Evolutionary conservation across 1,140 invertebrate genomes (phyloP), one percentile per base, ranked within the genome.

Genomic region (Habropoda laboriosa): DNA sequence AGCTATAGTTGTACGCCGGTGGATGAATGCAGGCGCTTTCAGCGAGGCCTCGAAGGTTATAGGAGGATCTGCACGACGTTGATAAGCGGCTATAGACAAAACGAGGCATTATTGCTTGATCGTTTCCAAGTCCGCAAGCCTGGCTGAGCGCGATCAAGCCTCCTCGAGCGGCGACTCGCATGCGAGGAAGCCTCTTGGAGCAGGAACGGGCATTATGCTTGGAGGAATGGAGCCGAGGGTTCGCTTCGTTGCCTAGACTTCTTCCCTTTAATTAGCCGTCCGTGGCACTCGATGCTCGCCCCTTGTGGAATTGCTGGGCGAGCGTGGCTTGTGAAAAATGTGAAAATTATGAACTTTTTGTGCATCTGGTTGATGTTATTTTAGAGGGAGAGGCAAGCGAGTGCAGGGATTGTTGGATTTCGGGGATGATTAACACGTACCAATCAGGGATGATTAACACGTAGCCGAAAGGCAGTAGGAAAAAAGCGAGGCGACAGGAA

Each of bases 51-150:
- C 51, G 30, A 42, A 68, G 49, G 53, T 60, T 74, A 66, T 18
- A n/a, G n/a, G 30, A 16, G 79, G 60, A 75, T 79, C 80, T 85
- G 83, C 53, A n/a, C 45, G 47, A 57, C 63, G 85, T 67, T 86
- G 85, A 86, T 86, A 82, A 86, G 85, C 80, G 77, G 73, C 35
- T 53, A 80, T 42, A 67, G 72, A 83, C 72, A 82, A 80, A 86
- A 86, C 77, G 80, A 53, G 76, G 57, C 74, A 74, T 86, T 86
- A 86, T 86, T 80, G 75, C 61, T 63, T 51, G 73, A 85, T 85
- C 72, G 72, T 84, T 84, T 85, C 83, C 78, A 42, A 66, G 61
- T 77, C 71, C 35, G 47, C 60, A 63, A 71, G 16, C 51, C 66
- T 61, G 68, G n/a, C n/a, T n/a, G n/a, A n/a, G n/a, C n/a, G n/a